A percentile compares a stretch with the other conserved stretches of the same genome.
phyloP scores from a whole-genome alignment of 2,113 vertebrate genomes.

The Dasyprocta punctata region DNA sequence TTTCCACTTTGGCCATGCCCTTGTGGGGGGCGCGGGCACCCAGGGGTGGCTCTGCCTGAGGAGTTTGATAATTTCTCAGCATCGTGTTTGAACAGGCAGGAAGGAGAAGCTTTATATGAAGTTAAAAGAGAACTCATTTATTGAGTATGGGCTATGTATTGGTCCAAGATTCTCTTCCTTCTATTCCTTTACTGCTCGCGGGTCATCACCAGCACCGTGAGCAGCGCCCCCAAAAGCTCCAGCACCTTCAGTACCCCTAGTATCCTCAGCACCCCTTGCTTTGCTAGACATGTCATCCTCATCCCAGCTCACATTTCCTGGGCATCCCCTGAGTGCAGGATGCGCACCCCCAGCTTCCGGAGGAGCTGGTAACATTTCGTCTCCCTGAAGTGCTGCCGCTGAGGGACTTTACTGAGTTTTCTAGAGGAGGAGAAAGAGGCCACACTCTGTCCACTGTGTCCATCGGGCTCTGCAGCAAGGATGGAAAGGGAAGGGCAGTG shows the following conservation, averaged over 20 bases:
- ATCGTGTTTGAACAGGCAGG: neutral
- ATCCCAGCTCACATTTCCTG: accelerated
- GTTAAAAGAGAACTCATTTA: neutral
- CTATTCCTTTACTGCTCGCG: too few relatives aligned
- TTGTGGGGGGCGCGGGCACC: too few relatives aligned
- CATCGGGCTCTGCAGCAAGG: too few relatives aligned
- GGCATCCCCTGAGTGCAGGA: accelerated
- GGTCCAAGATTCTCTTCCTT: neutral
- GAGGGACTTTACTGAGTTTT: neutral
- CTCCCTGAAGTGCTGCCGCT: neutral
- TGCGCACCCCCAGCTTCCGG: accelerated
- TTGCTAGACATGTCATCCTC: accelerated
- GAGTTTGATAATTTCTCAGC: neutral
- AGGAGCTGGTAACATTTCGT: neutral
- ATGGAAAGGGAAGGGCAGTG: accelerated
- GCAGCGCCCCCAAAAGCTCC: neutral
- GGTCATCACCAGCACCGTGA: neutral
- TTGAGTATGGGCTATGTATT: neutral
- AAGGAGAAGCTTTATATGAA: neutral
- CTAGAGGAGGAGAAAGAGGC: neutral
- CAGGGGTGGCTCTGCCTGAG: neutral
- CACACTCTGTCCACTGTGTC: accelerated
- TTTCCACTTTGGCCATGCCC: accelerated
- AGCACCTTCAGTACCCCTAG: neutral
- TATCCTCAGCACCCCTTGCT: neutral